These are phyloP conservation scores for Anaspis maculata DNA, from an alignment of 2,888 invertebrate genomes.

Conservation along the genomic window DNA sequence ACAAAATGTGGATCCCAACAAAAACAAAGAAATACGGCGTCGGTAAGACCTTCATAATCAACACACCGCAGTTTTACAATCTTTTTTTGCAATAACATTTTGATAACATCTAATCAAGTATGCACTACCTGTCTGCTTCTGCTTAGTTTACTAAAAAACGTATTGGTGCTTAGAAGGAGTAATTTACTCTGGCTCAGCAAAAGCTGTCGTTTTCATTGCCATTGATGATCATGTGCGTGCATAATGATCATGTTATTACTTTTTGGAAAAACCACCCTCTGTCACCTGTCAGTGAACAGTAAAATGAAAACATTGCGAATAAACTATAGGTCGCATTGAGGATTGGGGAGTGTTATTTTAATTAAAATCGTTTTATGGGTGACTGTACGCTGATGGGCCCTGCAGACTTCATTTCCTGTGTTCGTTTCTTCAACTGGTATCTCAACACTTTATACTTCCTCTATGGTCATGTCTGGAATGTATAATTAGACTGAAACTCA, in stretches of 20 bases:
- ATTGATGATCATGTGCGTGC: too few species aligned
- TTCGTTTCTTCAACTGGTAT: slow-evolving; percentile 19
- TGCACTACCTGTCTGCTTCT: neutral
- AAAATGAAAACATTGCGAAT: too few species aligned
- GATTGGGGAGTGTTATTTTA: too few species aligned
- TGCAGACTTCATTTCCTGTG: slow-evolving; percentile 29
- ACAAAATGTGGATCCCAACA: slow-evolving; percentile 63
- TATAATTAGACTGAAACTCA: slow-evolving; percentile 28
- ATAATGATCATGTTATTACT: slow-evolving; percentile 5
- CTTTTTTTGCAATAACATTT: slow-evolving; percentile 3
- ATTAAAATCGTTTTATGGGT: slow-evolving; percentile 6
- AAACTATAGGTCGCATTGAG: too few species aligned
- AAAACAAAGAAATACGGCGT: slow-evolving; percentile 67
- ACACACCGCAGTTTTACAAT: slow-evolving; percentile 9
- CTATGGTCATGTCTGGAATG: slow-evolving; percentile 32
- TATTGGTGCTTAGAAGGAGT: too few species aligned
- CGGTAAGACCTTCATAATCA: slow-evolving; percentile 47
- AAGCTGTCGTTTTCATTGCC: too few species aligned
- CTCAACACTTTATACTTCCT: slow-evolving; percentile 32
- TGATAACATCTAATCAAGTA: slow-evolving; percentile 3
- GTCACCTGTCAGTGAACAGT: too few species aligned
- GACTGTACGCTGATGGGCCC: slow-evolving; percentile 19
- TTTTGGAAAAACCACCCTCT: slow-evolving; percentile 8
- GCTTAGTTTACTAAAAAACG: slow-evolving; percentile 1
- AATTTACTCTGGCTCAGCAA: too few species aligned